Evolutionary conservation across 1,140 invertebrate genomes (phyloP).

Genomic region (Heliconius himera): DNA sequence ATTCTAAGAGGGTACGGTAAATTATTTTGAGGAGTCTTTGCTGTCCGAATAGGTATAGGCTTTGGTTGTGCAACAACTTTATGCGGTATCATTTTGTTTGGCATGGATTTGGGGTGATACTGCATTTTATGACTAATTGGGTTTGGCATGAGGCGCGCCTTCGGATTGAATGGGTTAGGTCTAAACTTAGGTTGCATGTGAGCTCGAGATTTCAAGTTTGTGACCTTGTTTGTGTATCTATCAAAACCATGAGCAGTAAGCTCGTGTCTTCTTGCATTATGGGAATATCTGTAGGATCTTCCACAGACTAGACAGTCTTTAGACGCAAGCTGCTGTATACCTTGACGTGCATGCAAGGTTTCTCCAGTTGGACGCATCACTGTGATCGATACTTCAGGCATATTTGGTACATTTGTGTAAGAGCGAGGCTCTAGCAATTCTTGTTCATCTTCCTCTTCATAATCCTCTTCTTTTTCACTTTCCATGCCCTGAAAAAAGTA

Average conservation of each 20-base stretch:
- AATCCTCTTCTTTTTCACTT: slow-evolving; percentile 72
- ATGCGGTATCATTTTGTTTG: slow-evolving; percentile 60
- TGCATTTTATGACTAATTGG: slow-evolving; percentile 75
- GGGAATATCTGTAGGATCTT: slow-evolving; percentile 77
- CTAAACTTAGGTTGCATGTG: slow-evolving; percentile 71
- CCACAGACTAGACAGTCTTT: slow-evolving; percentile 79
- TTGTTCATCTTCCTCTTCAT: slow-evolving; percentile 61
- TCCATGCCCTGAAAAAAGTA: slow-evolving; percentile 59
- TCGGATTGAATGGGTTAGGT: slow-evolving; percentile 78
- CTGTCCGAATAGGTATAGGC: slow-evolving; percentile 67
- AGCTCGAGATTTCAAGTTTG: slow-evolving; percentile 56
- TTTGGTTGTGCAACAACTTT: slow-evolving; percentile 61
- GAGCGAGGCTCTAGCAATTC: slow-evolving; percentile 38
- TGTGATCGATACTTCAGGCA: slow-evolving; percentile 75
- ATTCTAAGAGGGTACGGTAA: slow-evolving; percentile 75
- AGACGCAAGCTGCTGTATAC: slow-evolving; percentile 76
- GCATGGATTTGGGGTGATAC: slow-evolving; percentile 60
- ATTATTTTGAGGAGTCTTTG: slow-evolving; percentile 61
- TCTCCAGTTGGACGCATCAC: slow-evolving; percentile 72
- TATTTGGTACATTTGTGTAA: slow-evolving; percentile 53
- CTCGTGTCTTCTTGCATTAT: slow-evolving; percentile 79
- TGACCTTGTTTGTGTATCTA: slow-evolving; percentile 79
- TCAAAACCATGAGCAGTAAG: slow-evolving; percentile 76
- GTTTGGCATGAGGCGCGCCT: slow-evolving; percentile 74
- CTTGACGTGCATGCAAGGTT: slow-evolving; percentile 68